Percentiles rank a stretch among this genome's conserved stretches.
These are phyloP conservation scores for Chrysochloris asiatica DNA, from an alignment of 2,113 vertebrate genomes.

Conservation along the genomic window DNA sequence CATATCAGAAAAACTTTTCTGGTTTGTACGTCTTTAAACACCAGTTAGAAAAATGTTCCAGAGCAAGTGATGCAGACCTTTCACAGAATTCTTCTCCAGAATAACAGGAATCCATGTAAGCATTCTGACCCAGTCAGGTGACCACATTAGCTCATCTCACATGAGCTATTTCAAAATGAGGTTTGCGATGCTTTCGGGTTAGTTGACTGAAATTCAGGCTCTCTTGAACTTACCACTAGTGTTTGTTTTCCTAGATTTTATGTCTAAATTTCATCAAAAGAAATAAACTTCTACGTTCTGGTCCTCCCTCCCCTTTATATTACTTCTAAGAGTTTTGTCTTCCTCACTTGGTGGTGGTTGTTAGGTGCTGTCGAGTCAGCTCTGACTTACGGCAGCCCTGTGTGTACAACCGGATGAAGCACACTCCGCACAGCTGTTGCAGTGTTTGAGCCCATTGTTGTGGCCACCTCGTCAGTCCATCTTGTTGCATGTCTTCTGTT, in stretches of 20 bases:
- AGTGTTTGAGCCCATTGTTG: no score
- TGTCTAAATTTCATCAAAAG: not conserved
- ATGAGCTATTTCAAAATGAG: conserved; percentile 25
- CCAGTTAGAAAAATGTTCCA: conserved; percentile 10
- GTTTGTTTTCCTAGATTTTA: conserved; percentile 53
- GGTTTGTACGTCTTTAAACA: conserved; percentile 11
- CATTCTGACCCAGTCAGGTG: no score
- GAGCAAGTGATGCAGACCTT: not conserved
- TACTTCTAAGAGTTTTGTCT: conserved; percentile 38
- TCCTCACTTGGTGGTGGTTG: not conserved
- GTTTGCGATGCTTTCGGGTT: not conserved
- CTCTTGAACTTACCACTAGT: conserved; percentile 44
- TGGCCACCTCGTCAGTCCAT: no score
- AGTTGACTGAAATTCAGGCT: conserved; percentile 30
- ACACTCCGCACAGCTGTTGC: no score
- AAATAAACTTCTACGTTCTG: not conserved
- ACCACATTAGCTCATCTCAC: conserved; percentile 50
- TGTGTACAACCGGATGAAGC: no score
- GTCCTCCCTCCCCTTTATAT: not conserved
- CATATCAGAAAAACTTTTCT: conserved; percentile 9
- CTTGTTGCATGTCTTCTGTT: no score
- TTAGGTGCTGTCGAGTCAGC: no score
- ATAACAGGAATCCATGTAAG: conserved; percentile 49
- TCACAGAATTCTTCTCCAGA: not conserved
- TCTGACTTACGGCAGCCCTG: no score